A percentile compares a stretch with the other conserved stretches of the same genome.
Evolutionary conservation across 2,113 vertebrate species (phyloP).

Genomic region (Capreolus pygargus): DNA sequence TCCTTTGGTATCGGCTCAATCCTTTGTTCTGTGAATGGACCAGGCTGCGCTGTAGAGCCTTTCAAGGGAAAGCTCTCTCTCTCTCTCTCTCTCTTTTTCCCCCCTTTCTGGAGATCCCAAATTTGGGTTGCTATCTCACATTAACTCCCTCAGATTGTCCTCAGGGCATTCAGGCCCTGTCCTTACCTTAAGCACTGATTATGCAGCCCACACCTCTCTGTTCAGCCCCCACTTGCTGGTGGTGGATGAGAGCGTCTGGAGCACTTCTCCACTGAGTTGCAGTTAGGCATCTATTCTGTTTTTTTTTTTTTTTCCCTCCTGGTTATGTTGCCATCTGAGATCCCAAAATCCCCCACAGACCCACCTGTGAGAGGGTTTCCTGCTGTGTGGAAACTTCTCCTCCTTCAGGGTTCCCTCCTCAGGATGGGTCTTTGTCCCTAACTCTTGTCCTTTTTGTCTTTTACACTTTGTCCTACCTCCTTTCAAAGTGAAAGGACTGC

Average conservation of each 20-base stretch:
- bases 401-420: neutral
- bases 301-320: neutral
- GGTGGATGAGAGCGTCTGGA: fast-evolving
- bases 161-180: neutral
- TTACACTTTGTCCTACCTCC: neutral
- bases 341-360: neutral
- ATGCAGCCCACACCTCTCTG: neutral
- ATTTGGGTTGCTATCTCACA: neutral
- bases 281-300: neutral
- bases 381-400: neutral
- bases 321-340: neutral
- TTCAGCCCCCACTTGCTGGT: neutral
- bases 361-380: neutral
- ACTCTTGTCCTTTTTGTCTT: neutral
- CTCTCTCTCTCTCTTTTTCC: neutral
- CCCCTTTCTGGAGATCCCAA: neutral
- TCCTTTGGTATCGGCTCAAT: neutral
- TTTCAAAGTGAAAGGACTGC: neutral
- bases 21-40: neutral
- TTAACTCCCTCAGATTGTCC: neutral
- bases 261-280: neutral
- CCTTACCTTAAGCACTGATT: neutral
- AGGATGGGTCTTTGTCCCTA: fast-evolving
- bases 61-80: neutral
- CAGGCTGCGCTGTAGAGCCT: neutral